phyloP scores from a whole-genome alignment of 1,140 invertebrate genomes.

The Drosophila kikkawai region DNA sequence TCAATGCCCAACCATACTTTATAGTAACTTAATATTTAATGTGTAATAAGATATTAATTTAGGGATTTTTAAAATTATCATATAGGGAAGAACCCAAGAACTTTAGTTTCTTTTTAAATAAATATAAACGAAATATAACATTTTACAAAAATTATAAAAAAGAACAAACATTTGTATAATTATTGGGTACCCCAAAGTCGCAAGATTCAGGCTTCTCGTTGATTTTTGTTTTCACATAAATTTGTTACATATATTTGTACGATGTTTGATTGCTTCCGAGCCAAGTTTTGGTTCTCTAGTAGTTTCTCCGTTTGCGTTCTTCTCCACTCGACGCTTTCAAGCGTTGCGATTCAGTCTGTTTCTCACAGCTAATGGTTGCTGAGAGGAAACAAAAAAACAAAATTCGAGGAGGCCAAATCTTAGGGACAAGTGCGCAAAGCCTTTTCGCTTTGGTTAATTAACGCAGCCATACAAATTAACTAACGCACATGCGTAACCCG shows the following conservation, averaged over 20 bases:
- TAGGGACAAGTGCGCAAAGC: constrained; percentile 26
- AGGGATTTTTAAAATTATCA: no score
- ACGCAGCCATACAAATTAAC: constrained; percentile 76
- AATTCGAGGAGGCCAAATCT: constrained; percentile 35
- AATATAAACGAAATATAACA: neutral
- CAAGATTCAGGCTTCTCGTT: neutral
- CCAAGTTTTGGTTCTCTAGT: constrained; percentile 34
- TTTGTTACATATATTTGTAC: constrained; percentile 7
- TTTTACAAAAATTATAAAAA: neutral
- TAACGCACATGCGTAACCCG: constrained; percentile 78
- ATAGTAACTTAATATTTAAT: no score
- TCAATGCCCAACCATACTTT: no score
- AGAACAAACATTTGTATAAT: neutral
- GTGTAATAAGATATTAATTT: no score
- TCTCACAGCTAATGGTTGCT: constrained; percentile 33
- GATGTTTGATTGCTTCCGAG: constrained; percentile 21
- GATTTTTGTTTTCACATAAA: neutral
- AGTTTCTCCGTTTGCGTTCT: constrained; percentile 34
- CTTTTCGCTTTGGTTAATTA: constrained; percentile 67
- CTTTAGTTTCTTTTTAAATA: neutral
- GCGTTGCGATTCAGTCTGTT: constrained; percentile 60
- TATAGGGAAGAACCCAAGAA: no score
- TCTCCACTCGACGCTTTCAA: constrained; percentile 41
- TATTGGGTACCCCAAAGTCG: neutral
- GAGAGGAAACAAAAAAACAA: constrained; percentile 1